A percentile compares a stretch with the other conserved stretches of the same genome.
phyloP scores from a whole-genome alignment of 2,888 invertebrate genomes.

The Brachyptera risi region DNA sequence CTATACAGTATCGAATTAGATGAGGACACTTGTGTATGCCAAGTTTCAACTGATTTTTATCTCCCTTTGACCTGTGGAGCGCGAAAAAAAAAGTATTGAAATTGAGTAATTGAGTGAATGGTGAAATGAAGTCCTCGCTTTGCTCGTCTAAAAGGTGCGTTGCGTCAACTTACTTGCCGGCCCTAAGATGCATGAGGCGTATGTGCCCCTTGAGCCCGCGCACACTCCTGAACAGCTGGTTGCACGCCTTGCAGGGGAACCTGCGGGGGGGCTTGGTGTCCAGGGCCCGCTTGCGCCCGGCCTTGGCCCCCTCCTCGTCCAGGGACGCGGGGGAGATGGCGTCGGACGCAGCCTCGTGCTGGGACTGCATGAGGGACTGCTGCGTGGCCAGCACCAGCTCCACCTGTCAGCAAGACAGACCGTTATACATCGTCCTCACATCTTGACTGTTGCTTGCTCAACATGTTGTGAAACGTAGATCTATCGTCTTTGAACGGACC shows the following conservation, averaged over 20 bases:
- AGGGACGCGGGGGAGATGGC: background rate
- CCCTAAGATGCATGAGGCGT: slow-evolving; percentile 40
- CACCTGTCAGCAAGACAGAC: background rate
- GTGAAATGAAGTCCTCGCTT: background rate
- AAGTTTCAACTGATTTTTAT: too few species aligned
- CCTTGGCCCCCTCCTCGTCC: background rate
- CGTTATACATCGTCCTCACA: background rate
- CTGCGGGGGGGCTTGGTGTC: background rate
- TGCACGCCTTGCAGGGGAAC: slow-evolving; percentile 42
- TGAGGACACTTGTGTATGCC: too few species aligned
- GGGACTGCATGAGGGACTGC: background rate
- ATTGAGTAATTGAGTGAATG: too few species aligned
- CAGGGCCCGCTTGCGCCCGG: too few species aligned
- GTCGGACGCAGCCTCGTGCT: background rate
- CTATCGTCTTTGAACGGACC: too few species aligned
- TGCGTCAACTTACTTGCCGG: slow-evolving; percentile 41
- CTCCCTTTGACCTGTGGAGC: too few species aligned
- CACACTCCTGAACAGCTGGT: slow-evolving; percentile 37
- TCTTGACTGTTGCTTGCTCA: background rate
- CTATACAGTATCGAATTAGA: too few species aligned
- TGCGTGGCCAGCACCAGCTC: background rate
- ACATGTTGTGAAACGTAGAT: background rate
- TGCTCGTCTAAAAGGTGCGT: background rate
- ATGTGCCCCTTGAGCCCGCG: slow-evolving; percentile 44
- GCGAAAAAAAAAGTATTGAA: too few species aligned